Conservation (phyloP, 2,113 vertebrate species). For the Xiphias gladius region DNA sequence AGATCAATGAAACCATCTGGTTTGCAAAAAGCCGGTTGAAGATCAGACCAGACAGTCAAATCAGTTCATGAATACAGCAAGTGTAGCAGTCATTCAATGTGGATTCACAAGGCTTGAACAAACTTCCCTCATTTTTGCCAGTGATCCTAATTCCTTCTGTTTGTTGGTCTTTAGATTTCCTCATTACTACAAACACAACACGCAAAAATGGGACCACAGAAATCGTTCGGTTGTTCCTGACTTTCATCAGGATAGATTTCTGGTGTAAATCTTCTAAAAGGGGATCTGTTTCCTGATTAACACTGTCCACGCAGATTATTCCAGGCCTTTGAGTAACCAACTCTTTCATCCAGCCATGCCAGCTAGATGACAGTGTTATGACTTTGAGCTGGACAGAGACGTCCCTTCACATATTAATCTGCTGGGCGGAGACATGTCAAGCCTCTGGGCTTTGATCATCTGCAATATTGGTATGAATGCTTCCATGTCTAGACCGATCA, state of each 20-base stretch:
- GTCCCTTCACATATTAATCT: slow-evolving; percentile 15
- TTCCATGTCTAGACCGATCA: slow-evolving; percentile 28
- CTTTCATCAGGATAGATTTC: neutral
- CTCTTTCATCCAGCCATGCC: no score
- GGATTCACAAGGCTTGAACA: slow-evolving; percentile 22
- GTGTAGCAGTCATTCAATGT: neutral
- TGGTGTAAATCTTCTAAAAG: neutral
- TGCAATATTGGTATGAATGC: slow-evolving; percentile 38
- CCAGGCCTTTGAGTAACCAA: neutral
- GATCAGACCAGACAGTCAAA: slow-evolving; percentile 29
- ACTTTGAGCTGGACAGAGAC: neutral
- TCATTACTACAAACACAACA: neutral
- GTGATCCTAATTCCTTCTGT: neutral
- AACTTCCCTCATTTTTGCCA: neutral
- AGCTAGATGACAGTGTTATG: no score
- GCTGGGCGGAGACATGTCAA: neutral
- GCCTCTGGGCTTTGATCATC: slow-evolving; percentile 58
- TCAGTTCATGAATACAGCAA: slow-evolving; percentile 22
- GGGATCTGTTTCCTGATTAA: neutral
- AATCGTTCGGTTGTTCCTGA: neutral
- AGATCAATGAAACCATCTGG: slow-evolving; percentile 36
- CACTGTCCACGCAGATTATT: neutral
- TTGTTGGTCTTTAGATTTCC: neutral
- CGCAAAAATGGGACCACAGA: neutral
- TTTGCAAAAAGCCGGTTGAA: slow-evolving; percentile 11